These are phyloP conservation scores for Indicator indicator DNA, from an alignment of 2,113 vertebrate genomes.

Conservation along the genomic window DNA sequence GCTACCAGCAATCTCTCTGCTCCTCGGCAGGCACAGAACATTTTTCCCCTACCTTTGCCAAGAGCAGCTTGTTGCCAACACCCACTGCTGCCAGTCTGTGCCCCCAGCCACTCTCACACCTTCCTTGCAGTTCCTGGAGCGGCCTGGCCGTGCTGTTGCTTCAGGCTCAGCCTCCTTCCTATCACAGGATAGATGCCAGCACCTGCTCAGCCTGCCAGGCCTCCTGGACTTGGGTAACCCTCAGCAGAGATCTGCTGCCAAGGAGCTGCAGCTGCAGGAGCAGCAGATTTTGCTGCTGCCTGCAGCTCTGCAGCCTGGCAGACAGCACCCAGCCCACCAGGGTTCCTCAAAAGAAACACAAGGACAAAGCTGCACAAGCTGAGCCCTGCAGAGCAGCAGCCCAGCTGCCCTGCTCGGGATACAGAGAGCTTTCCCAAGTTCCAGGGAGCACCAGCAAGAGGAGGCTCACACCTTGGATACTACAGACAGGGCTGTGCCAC, in stretches of 20 bases:
- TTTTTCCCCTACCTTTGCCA: background rate
- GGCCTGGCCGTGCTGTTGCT: background rate
- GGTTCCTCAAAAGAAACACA: background rate
- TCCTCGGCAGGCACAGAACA: background rate
- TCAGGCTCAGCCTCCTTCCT: background rate
- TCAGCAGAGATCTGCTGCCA: background rate
- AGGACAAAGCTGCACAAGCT: background rate
- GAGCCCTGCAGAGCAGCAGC: background rate
- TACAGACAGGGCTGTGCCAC: constrained; percentile 5
- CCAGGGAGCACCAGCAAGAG: background rate
- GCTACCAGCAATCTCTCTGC: no score
- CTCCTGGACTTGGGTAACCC: background rate
- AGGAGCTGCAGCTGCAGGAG: background rate
- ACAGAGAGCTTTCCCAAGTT: background rate
- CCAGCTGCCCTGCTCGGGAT: background rate
- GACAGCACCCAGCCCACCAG: background rate
- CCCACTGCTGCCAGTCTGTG: no score
- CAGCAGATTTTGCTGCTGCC: fast-evolving
- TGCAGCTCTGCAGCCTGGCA: background rate
- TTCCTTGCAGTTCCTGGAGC: background rate
- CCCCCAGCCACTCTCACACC: background rate
- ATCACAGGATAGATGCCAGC: background rate
- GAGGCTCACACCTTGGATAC: background rate
- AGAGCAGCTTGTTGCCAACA: background rate
- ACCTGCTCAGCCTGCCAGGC: background rate